Conservation (phyloP, 2,113 vertebrate genomes). For the Phocoena sinus region DNA sequence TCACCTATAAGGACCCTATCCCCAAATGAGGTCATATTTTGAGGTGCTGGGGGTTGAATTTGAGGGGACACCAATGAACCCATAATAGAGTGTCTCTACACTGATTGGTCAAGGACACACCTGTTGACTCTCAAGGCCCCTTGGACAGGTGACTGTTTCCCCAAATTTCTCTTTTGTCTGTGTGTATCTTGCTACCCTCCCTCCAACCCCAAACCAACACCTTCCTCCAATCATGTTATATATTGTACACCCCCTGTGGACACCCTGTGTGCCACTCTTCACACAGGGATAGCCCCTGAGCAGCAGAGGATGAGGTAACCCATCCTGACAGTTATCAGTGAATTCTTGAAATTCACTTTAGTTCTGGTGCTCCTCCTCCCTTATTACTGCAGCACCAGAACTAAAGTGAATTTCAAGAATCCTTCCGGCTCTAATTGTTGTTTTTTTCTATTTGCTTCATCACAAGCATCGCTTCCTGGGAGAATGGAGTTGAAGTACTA, state of each 20-base stretch:
- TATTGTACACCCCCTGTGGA: fast-evolving
- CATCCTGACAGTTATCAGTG: not conserved
- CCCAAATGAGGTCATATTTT: not conserved
- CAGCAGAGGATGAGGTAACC: not conserved
- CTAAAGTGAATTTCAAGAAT: not conserved
- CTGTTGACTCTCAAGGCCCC: too few species aligned
- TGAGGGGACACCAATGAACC: too few species aligned
- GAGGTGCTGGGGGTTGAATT: not conserved
- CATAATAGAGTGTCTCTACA: not conserved
- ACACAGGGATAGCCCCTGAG: not conserved
- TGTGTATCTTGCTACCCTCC: not conserved
- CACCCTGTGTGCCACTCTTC: not conserved
- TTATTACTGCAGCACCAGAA: not conserved
- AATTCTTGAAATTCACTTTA: too few species aligned
- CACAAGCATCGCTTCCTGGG: not conserved
- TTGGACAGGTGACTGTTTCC: fast-evolving
- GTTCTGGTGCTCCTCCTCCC: too few species aligned
- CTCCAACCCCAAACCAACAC: not conserved
- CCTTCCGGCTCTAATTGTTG: not conserved
- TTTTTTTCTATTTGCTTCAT: not conserved
- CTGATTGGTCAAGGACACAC: not conserved
- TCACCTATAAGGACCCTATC: not conserved
- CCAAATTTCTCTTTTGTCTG: not conserved
- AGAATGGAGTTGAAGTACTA: fast-evolving
- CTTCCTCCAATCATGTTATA: not conserved